Conservation (phyloP, 2,888 invertebrate species). For the Macrophya alboannulata region DNA sequence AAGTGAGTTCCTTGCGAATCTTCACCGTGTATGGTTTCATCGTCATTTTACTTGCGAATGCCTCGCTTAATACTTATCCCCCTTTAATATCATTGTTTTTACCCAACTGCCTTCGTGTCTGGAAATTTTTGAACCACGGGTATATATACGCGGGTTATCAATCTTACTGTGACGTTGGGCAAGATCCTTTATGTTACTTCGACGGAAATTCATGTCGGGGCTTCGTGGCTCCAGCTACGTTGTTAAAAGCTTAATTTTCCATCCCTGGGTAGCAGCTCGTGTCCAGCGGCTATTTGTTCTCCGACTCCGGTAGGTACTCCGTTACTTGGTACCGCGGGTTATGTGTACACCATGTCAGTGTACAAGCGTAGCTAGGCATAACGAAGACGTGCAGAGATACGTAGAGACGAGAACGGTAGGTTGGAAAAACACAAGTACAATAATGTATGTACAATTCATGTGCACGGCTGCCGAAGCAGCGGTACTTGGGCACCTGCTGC, state of each 20-base stretch:
- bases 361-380: neutral
- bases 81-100: neutral
- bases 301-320: neutral
- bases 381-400: neutral
- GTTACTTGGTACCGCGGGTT: slow-evolving; percentile 26
- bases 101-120: neutral
- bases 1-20: slow-evolving; percentile 21
- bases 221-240: neutral
- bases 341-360: neutral
- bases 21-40: neutral
- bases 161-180: neutral
- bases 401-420: slow-evolving; percentile 9
- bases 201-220: slow-evolving; percentile 5
- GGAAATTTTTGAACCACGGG: neutral
- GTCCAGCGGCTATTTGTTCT: slow-evolving; percentile 48
- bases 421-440: neutral
- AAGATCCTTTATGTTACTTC: neutral
- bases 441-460: neutral
- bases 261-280: slow-evolving; percentile 16
- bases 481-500: slow-evolving; percentile 52
- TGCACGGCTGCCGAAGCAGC: slow-evolving; percentile 21
- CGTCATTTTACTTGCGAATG: neutral
- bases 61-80: neutral
- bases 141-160: too few species aligned
- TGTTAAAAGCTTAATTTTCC: slow-evolving; percentile 7